Evolutionary conservation across 2,888 invertebrate species (phyloP).

Genomic region (Synergus japonicus): DNA sequence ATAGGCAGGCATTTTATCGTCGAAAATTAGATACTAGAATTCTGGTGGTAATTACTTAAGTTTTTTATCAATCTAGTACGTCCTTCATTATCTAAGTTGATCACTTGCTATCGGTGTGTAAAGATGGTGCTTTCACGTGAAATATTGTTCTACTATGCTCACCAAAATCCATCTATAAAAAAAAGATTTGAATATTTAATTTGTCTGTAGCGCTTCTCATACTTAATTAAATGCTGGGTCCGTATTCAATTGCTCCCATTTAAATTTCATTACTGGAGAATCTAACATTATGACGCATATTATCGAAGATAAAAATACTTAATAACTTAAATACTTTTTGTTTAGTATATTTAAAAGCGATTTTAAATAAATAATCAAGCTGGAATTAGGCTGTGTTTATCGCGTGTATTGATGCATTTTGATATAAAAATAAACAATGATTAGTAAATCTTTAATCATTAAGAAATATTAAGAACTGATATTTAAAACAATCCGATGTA

Average conservation of each 20-base stretch:
- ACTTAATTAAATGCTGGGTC: background rate
- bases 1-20: conserved; percentile 71
- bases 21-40: conserved; percentile 44
- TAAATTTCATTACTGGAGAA: background rate
- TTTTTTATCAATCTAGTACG: background rate
- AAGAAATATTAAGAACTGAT: too few species aligned
- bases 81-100: background rate
- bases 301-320: background rate
- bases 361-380: background rate
- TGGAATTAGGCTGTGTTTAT: background rate
- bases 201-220: background rate
- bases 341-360: background rate
- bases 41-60: conserved; percentile 42
- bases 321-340: background rate
- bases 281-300: background rate
- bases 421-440: background rate
- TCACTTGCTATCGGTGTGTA: background rate
- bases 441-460: background rate
- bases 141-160: conserved; percentile 10
- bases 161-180: conserved; percentile 33
- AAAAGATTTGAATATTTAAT: background rate
- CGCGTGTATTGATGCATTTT: too few species aligned
- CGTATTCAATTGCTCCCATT: background rate
- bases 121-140: conserved; percentile 18
- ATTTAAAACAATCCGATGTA: too few species aligned